Base-by-base conservation (phyloP, 35 echinoderm and acorn worm genomes). In the Apostichopus parvimensis region DNA sequence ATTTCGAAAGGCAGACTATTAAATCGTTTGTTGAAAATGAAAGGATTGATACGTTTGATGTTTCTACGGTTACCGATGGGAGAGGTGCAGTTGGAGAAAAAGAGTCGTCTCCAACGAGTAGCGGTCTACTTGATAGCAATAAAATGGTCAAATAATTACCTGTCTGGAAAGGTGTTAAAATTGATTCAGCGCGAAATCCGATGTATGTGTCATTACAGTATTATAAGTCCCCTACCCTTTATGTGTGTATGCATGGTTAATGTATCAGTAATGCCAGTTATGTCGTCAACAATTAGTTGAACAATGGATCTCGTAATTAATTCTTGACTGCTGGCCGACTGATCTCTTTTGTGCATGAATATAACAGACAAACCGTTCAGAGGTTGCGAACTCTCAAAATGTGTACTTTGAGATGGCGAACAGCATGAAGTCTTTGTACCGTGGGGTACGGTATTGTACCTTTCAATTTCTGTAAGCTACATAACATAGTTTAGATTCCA, bases 71-170 rank as follows among this genome's bases (percentile, higher is more conserved):
- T 75, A 75, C 71, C 71, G 15, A 75, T 22, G 71, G 17, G 1
- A 24, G 6, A 75, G 14, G 17, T 18, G 71, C 2, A 18, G 7
- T 13, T 75, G 2, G 20, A 14, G n/a, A n/a, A 22, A n/a, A 0
- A n/a, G 71, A 75, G 17, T 18, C 21, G 71, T 75, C 71, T 20
- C 21, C 71, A 7, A 22, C 7, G 71, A 22, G 71, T 20, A 22
- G 71, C 71, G 20, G 71, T 22, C 17, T 75, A 75, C 71, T 22
- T 6, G 13, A 75, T 22, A 75, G 12, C 81, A 59, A 23, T 84
- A 59, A 84, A 84, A 82, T 68, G n/a, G 79, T 82, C 55, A 60
- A 84, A 84, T 84, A 58, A 84, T 57, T 17, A 59, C 7, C 6
- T 58, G 81, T 84, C 81, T 84, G 81, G 13, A 6, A 58, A 57